Evolutionary conservation across 2,113 vertebrate genomes (phyloP), one percentile per base, ranked within the genome.

Genomic region (Phylloscopus trochilus): DNA sequence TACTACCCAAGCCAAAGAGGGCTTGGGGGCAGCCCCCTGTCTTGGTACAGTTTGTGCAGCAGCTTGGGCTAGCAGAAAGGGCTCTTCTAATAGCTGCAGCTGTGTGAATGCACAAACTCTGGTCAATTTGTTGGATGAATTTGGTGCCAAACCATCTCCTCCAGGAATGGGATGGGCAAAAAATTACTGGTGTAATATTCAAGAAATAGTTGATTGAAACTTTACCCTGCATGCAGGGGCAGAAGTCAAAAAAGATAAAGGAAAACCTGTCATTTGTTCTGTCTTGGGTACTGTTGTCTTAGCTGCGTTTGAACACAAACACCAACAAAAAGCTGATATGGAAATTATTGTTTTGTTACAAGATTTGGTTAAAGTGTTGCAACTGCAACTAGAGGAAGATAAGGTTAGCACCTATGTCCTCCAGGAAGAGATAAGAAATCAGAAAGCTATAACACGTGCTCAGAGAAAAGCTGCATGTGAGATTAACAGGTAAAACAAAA

Each of bases 391-490:
- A 35, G 26, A 52, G 26, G 33, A 66, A 35, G 31, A 30, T 30
- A n/a, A 24, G 19, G 31, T 66, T 70, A 51, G 30, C 26, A 83
- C 5, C 26, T 43, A 24, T 16, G 13, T 60, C 26, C 67, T 52
- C 37, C 24, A 51, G 12, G 31, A 43, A 28, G 19, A 70, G 13
- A 70, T 19, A 30, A 51, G 30, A 60, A 51, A 35, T 60, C 35
- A 51, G 46, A 35, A 28, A 27, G 12, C 30, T 23, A 60, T 12
- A 11, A 43, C 16, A 8, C 24, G 20, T 30, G 8, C 37, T 72
- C 33, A 0, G 0, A 70, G 24, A 70, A 19, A 21, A 72, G 5
- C 15, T 52, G 46, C 26, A 30, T 60, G 20, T 0, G 0, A 52
- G 31, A 72, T 35, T 26, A 83, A 16, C 20, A 52, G 62, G 12